Conservation (phyloP, 2,797 vertebrate genomes). For the Hippocampus kuda region DNA sequence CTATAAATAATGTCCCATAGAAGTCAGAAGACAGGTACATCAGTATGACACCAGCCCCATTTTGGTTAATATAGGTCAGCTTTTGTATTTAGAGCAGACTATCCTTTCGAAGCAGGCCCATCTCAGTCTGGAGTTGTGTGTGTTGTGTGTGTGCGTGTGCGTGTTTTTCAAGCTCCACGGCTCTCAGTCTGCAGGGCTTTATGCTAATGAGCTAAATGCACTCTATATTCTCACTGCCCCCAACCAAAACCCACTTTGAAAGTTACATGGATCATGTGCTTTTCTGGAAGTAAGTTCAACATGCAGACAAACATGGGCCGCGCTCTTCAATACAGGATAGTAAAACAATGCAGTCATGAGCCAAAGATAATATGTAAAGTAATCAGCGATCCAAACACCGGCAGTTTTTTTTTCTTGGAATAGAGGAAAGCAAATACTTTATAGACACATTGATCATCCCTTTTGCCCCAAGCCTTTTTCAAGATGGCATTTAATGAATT, state of each 20-base stretch:
- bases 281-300: slow-evolving; percentile 13
- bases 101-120: slow-evolving; percentile 24
- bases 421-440: not conserved
- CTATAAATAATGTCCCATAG: not conserved
- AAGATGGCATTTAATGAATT: not conserved
- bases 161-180: slow-evolving; percentile 17
- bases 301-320: not conserved
- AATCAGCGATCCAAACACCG: not conserved
- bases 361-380: not conserved
- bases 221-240: slow-evolving; percentile 19
- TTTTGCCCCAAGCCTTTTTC: not conserved
- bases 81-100: slow-evolving; percentile 26
- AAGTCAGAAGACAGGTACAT: not conserved
- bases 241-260: slow-evolving; percentile 22
- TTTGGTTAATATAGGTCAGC: slow-evolving; percentile 24
- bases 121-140: slow-evolving; percentile 6
- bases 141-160: not conserved
- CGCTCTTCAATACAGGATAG: not conserved
- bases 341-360: not conserved
- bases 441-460: not conserved
- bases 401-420: not conserved
- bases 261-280: slow-evolving; percentile 27
- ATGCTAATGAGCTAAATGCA: slow-evolving; percentile 33
- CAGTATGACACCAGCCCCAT: not conserved
- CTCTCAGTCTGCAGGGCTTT: slow-evolving; percentile 32